These are phyloP conservation scores for Porites rus DNA, from an alignment of 92 coral and sea anemone genomes.

Conservation along the genomic window DNA sequence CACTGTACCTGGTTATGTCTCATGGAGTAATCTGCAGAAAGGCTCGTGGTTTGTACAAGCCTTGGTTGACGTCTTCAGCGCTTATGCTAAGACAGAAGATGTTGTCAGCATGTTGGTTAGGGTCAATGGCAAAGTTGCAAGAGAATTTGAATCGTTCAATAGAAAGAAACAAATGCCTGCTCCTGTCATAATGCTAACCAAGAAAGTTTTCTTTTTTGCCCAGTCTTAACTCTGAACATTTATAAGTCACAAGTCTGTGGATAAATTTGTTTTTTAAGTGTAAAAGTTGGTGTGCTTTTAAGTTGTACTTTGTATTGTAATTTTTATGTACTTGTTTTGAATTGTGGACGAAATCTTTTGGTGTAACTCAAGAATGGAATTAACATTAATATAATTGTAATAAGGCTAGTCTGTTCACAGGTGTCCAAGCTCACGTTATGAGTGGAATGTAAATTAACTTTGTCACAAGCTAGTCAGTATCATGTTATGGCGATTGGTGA, in stretches of 20 bases:
- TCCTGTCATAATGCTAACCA: conserved; percentile 94
- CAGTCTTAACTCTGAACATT: background rate
- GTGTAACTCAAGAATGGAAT: background rate
- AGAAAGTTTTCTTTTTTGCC: conserved; percentile 85
- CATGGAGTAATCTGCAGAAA: conserved; percentile 92
- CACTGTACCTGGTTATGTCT: conserved; percentile 98
- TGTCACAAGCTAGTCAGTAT: no score
- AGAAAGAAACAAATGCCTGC: conserved; percentile 96
- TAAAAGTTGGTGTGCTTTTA: no score
- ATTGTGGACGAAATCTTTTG: background rate
- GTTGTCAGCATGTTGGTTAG: conserved; percentile 90
- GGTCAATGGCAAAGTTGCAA: conserved; percentile 93
- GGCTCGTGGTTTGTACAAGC: conserved; percentile 99
- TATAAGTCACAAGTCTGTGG: background rate
- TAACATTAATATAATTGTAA: no score
- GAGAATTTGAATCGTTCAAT: conserved; percentile 88
- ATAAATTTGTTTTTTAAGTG: background rate
- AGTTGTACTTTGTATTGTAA: no score
- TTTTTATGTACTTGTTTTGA: background rate
- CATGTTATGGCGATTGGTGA: no score
- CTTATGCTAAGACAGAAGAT: conserved; percentile 85
- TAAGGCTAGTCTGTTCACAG: no score
- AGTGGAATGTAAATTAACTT: no score
- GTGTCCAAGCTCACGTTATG: no score
- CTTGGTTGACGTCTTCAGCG: conserved; percentile 81